Evolutionary conservation across 2,113 vertebrate species (phyloP).

Genomic region (Dicentrarchus labrax): DNA sequence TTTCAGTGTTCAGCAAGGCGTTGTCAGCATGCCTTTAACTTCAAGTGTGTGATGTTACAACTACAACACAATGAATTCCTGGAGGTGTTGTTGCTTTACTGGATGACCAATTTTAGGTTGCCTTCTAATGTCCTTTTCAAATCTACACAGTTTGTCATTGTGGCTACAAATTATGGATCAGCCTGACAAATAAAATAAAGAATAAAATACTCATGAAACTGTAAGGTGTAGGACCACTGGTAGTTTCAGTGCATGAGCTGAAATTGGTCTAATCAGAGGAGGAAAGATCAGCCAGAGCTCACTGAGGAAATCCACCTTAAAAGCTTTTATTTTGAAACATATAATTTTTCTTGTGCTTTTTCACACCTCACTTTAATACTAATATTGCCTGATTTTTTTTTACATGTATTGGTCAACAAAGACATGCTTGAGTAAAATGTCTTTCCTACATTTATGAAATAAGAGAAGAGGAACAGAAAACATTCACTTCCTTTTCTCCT

Average conservation of each 20-base stretch:
- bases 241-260: not conserved
- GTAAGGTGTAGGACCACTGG: not conserved
- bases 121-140: not conserved
- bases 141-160: not conserved
- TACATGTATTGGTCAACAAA: not conserved
- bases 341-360: not conserved
- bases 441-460: not conserved
- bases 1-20: not conserved
- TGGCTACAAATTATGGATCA: not conserved
- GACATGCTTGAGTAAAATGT: not conserved
- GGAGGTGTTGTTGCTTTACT: not conserved
- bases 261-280: not conserved
- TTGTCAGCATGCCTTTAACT: not conserved
- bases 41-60: not conserved
- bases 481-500: not conserved
- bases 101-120: not conserved
- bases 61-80: not conserved
- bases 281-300: not conserved
- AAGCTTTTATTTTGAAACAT: not conserved
- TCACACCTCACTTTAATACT: not conserved
- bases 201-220: too few relatives aligned
- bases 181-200: not conserved
- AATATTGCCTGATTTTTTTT: not conserved
- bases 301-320: not conserved
- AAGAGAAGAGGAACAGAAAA: not conserved